phyloP scores from a whole-genome alignment of 2,888 invertebrate genomes.

The Cryptus viduatorius region DNA sequence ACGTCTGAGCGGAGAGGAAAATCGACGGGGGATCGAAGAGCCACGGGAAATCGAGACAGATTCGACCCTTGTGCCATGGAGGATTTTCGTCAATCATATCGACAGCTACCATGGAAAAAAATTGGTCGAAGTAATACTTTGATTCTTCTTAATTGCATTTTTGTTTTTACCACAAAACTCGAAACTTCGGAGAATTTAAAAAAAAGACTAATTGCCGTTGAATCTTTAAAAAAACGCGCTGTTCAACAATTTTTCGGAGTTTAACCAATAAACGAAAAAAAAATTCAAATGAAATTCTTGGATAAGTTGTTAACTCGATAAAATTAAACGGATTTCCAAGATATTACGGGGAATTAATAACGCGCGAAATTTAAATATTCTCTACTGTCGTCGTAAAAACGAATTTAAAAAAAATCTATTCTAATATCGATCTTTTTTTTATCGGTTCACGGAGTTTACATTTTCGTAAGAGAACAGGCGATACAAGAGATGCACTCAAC shows the following conservation, averaged over 20 bases:
- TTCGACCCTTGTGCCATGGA: constrained; percentile 84
- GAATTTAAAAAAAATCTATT: no score
- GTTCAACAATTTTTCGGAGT: no score
- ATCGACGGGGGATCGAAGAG: background rate
- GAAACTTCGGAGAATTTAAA: background rate
- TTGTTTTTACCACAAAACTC: background rate
- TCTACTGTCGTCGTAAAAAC: no score
- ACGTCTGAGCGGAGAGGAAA: constrained; percentile 13
- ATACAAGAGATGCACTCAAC: background rate
- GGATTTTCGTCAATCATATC: constrained; percentile 88
- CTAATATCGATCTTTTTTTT: no score
- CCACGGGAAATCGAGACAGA: constrained; percentile 21
- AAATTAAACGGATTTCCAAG: no score
- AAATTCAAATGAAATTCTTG: no score
- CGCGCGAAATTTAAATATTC: no score
- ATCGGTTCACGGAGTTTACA: background rate
- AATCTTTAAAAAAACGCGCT: no score
- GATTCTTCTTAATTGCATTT: background rate
- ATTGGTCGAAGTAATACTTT: constrained; percentile 84
- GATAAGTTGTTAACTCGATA: no score
- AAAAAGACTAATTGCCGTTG: no score
- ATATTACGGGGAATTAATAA: no score
- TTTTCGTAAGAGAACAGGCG: background rate
- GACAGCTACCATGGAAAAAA: constrained; percentile 87
- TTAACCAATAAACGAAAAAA: no score